Conservation (phyloP, 2,888 invertebrate genomes). For the Tetrapedia diversipes region DNA sequence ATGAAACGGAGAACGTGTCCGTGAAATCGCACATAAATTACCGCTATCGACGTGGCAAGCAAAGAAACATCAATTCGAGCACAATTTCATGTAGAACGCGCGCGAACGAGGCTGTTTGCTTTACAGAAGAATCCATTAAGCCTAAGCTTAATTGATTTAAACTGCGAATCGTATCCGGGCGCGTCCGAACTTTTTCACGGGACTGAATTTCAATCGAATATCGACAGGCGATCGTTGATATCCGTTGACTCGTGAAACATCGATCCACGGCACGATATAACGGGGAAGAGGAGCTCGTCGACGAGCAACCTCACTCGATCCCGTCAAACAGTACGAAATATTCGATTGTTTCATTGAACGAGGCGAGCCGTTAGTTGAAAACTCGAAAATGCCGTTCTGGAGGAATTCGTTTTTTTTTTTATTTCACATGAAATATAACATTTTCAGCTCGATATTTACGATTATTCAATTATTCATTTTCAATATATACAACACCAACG, state of each 20-base stretch:
- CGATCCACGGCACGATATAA: conserved; percentile 13
- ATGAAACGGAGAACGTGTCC: conserved; percentile 1
- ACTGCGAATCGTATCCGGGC: background rate
- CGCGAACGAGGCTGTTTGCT: no score
- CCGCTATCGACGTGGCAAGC: background rate
- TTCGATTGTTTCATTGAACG: background rate
- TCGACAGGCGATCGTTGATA: conserved; percentile 21
- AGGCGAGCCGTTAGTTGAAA: background rate
- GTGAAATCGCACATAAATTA: conserved; percentile 5
- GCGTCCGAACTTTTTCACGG: conserved; percentile 10
- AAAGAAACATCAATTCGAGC: background rate
- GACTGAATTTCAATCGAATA: conserved; percentile 29
- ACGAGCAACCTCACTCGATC: conserved; percentile 3
- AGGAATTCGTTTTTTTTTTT: no score
- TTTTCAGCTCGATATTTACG: no score
- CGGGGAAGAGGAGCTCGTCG: background rate
- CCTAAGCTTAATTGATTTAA: conserved; percentile 27
- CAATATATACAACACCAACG: no score
- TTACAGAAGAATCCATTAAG: background rate
- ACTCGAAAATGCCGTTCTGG: no score
- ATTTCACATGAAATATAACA: no score
- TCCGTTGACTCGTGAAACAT: conserved; percentile 26
- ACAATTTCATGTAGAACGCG: background rate
- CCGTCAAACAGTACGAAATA: background rate
- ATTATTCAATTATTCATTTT: no score